Base-by-base conservation (phyloP, 1,140 invertebrate species). In the Pomacea maculata region DNA sequence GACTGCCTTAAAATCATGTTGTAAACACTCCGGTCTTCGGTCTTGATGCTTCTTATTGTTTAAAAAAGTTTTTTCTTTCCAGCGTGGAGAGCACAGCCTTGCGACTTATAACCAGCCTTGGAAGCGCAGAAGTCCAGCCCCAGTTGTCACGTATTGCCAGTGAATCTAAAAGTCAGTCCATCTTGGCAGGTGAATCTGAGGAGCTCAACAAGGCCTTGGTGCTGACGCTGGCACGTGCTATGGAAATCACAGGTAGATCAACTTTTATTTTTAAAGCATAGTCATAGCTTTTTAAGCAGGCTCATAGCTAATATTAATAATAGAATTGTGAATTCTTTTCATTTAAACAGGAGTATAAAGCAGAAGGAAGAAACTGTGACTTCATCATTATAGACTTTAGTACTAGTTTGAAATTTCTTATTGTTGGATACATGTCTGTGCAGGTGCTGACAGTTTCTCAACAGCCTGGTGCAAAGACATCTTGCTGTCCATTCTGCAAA, bases 61-160 rank as follows among this genome's bases (percentile, higher is more conserved):
- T 25, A 25, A 25, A 25, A 25, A 25, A 25, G 25, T 25, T 54
- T 84, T 45, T 67, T 77, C 82, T 75, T 93, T 74, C 17, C 82
- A 96, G 95, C 90, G 96, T 98, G 80, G 97, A 99, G 92, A 98
- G 96, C 83, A 98, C 97, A 9, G 96, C 97, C 0, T 92, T 99
- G 45, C 94, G 97, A 45, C 90, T 99, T 11, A 98, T 98, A 68
- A 97, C 96, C 19, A 96, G 97, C 29, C 92, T 99, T 52, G 96
- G 96, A 14, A 97, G 96, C 86, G 94, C 95, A 0, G 97, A 99
- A 89, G 96, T 99, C 0, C 96, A 97, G 86, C 94, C 96, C 45
- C 91, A 92, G 81, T 81, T 98, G 79, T 97, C 96, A 0, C 93
- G 96, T 45, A 95, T 97, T 85, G 93, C 97, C 3, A 95, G 94